These are phyloP conservation scores for Cerastis rubricosa DNA, from an alignment of 2,888 invertebrate species.

Conservation along the genomic window DNA sequence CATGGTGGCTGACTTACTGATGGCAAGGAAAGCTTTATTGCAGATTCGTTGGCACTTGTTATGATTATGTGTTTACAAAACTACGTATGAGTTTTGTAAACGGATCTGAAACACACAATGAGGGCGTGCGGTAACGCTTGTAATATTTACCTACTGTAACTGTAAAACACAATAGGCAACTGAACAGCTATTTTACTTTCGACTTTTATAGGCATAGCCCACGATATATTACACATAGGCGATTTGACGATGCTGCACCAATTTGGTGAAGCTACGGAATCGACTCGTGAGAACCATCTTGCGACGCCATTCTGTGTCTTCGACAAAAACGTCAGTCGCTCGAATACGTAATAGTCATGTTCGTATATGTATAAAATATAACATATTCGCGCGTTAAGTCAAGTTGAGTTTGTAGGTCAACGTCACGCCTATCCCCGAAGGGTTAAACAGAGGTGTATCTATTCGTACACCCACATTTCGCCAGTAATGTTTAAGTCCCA, in stretches of 20 bases:
- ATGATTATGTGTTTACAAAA: conserved; percentile 57
- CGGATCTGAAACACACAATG: conserved; percentile 57
- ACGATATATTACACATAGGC: not conserved
- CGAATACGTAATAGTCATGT: not conserved
- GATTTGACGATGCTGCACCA: not conserved
- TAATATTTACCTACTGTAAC: conserved; percentile 44
- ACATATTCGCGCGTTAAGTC: not conserved
- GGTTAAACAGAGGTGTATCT: too few relatives aligned
- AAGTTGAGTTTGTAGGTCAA: not conserved
- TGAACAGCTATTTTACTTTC: conserved; percentile 7
- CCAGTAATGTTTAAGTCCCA: too few relatives aligned
- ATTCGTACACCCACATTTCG: too few relatives aligned
- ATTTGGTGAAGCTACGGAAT: too few relatives aligned
- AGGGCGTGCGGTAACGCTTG: conserved; percentile 37
- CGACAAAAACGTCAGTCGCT: not conserved
- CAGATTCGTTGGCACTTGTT: conserved; percentile 31
- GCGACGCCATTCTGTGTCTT: not conserved
- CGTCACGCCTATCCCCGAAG: too few relatives aligned
- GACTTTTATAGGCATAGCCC: not conserved
- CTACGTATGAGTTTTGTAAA: conserved; percentile 57
- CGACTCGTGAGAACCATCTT: too few relatives aligned
- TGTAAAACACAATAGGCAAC: conserved; percentile 30
- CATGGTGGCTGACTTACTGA: conserved; percentile 53
- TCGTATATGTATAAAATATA: not conserved
- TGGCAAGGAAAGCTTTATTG: conserved; percentile 17